Conservation (phyloP, 2,797 vertebrate genomes). For the Danionella dracula region DNA sequence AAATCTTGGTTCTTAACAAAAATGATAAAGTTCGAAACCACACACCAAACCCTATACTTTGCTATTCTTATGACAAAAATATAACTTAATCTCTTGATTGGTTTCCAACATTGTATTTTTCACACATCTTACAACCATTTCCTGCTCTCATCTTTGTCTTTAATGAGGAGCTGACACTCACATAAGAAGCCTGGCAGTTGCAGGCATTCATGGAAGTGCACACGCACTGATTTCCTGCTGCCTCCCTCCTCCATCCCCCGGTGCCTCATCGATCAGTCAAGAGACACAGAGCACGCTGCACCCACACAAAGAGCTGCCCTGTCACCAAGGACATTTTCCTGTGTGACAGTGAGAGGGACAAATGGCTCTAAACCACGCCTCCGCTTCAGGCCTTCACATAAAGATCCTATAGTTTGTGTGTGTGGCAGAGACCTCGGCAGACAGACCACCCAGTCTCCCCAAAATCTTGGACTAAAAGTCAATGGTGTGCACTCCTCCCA, state of each 20-base stretch:
- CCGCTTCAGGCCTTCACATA: conserved; percentile 58
- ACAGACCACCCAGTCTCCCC: conserved; percentile 39
- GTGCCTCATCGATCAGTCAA: conserved; percentile 41
- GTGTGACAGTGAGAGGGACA: conserved; percentile 63
- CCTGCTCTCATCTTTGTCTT: conserved; percentile 24
- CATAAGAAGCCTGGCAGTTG: conserved; percentile 52
- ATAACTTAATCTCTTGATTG: neutral
- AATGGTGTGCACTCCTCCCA: conserved; percentile 33
- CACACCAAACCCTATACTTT: no score
- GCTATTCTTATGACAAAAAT: no score
- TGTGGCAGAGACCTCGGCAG: conserved; percentile 23
- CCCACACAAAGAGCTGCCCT: conserved; percentile 52
- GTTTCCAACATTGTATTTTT: neutral
- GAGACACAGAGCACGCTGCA: conserved; percentile 49
- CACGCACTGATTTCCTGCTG: conserved; percentile 32
- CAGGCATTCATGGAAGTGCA: neutral
- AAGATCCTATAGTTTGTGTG: conserved; percentile 46
- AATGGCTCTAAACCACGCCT: conserved; percentile 60
- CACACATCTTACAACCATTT: conserved; percentile 2
- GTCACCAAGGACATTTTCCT: conserved; percentile 59
- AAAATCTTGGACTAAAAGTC: conserved; percentile 48
- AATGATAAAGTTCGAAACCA: no score
- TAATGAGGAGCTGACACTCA: conserved; percentile 42
- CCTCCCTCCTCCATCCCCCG: conserved; percentile 49
- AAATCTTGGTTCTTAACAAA: no score